Conservation (phyloP, 30 jellyfish, hydroid and myxozoan species). For the Cassiopea xamachana region DNA sequence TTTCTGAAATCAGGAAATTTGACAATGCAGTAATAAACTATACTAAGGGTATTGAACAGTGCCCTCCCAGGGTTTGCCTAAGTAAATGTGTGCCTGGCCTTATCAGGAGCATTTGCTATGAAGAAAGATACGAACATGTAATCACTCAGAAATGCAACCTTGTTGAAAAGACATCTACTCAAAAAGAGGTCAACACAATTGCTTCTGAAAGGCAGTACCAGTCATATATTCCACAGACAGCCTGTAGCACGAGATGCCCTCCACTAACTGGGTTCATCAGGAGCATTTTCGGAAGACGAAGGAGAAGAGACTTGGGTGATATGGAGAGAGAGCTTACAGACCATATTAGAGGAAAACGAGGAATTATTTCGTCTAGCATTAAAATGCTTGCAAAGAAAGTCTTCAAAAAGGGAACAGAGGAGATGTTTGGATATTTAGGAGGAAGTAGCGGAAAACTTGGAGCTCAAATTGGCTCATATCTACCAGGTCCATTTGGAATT, state of each 20-base stretch:
- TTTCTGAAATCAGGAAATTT: neutral
- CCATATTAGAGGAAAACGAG: slow-evolving; percentile 37
- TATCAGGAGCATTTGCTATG: slow-evolving; percentile 34
- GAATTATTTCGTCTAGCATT: slow-evolving; percentile 5
- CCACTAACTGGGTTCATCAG: slow-evolving; percentile 77
- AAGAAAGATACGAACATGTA: slow-evolving; percentile 34
- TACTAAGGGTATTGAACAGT: slow-evolving; percentile 37
- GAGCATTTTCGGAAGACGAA: slow-evolving; percentile 64
- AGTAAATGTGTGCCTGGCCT: slow-evolving; percentile 72
- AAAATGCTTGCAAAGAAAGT: slow-evolving; percentile 13
- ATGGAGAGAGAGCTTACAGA: neutral
- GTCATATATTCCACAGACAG: neutral
- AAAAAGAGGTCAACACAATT: slow-evolving; percentile 23
- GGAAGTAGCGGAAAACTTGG: slow-evolving; percentile 63
- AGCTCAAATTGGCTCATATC: slow-evolving; percentile 60
- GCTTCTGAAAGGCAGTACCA: slow-evolving; percentile 9
- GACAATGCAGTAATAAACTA: slow-evolving; percentile 42
- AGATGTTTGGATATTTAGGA: slow-evolving; percentile 49
- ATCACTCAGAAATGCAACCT: slow-evolving; percentile 40
- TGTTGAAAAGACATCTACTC: slow-evolving; percentile 3
- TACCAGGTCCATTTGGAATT: slow-evolving; percentile 68
- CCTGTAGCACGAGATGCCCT: slow-evolving; percentile 71
- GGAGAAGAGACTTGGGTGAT: neutral
- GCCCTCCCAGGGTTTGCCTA: slow-evolving; percentile 71
- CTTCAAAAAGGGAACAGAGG: slow-evolving; percentile 9